Evolutionary conservation across 2,113 vertebrate genomes (phyloP).

Genomic region (Empidonax alnorum): DNA sequence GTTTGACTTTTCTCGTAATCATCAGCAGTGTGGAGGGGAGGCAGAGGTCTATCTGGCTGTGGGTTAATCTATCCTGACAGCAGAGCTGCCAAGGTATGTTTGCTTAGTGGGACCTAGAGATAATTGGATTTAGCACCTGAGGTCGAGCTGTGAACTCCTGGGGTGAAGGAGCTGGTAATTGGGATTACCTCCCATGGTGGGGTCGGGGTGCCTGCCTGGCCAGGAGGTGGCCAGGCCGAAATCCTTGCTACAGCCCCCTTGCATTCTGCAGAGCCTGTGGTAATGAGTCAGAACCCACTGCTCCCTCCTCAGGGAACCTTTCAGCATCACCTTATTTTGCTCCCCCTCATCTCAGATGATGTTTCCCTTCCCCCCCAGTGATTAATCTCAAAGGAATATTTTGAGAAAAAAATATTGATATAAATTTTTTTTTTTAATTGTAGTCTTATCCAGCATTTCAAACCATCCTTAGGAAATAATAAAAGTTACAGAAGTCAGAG

Average conservation of each 20-base stretch:
- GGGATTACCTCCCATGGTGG: fast-evolving
- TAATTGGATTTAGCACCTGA: neutral
- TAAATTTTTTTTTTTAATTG: neutral
- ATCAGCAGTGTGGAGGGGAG: neutral
- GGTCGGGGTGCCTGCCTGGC: neutral
- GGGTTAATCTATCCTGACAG: slow-evolving; percentile 33
- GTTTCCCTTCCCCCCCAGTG: fast-evolving
- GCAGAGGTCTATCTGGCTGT: fast-evolving
- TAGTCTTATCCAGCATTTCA: slow-evolving; percentile 21
- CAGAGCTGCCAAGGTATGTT: neutral
- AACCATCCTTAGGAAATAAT: neutral
- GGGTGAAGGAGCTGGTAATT: neutral
- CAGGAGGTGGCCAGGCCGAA: neutral
- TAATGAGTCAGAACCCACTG: neutral
- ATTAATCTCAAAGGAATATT: slow-evolving; percentile 46
- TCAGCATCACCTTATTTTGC: neutral
- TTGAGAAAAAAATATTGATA: slow-evolving; percentile 13
- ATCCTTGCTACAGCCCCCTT: neutral
- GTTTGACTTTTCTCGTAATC: neutral
- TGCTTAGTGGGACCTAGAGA: neutral
- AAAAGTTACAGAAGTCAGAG: slow-evolving; percentile 55
- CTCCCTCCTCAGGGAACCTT: neutral
- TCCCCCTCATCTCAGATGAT: neutral
- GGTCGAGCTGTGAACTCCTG: neutral
- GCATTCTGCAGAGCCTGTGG: neutral